Conservation (phyloP, 2,888 invertebrate species). For the Plusia festucae region DNA sequence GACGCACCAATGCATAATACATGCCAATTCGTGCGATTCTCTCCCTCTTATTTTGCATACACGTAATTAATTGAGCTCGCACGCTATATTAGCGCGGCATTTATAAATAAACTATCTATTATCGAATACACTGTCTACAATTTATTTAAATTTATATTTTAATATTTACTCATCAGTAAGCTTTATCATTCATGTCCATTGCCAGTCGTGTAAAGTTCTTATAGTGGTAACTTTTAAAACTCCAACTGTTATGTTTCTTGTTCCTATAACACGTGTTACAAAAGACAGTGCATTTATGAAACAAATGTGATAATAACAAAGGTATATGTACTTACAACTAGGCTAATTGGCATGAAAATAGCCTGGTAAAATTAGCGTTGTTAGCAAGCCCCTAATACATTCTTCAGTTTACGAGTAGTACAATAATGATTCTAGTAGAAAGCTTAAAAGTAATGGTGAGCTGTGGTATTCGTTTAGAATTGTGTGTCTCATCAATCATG, state of each 20-base stretch:
- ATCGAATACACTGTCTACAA: slow-evolving; percentile 23
- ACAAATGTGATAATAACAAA: slow-evolving; percentile 23
- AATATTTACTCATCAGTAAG: background rate
- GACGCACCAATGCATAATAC: slow-evolving; percentile 61
- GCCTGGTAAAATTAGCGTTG: slow-evolving; percentile 32
- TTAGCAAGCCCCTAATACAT: slow-evolving; percentile 49
- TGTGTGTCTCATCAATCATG: too few relatives aligned
- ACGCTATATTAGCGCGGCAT: slow-evolving; percentile 47
- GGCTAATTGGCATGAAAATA: slow-evolving; percentile 46
- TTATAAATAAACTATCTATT: slow-evolving; percentile 56
- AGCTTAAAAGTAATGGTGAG: slow-evolving; percentile 23
- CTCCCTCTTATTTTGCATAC: slow-evolving; percentile 63
- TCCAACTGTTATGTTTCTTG: background rate
- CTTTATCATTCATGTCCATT: slow-evolving; percentile 2
- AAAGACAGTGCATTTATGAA: slow-evolving; percentile 21
- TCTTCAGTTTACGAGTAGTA: slow-evolving; percentile 28
- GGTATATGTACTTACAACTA: slow-evolving; percentile 21
- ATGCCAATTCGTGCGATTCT: slow-evolving; percentile 62
- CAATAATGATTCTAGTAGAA: slow-evolving; percentile 37
- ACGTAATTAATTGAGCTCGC: slow-evolving; percentile 43
- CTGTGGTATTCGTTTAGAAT: slow-evolving; percentile 26
- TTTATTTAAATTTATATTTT: slow-evolving; percentile 27
- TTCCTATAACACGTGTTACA: background rate
- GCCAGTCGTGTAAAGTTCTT: background rate
- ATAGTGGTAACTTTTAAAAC: background rate